phyloP scores from a whole-genome alignment of 2,797 vertebrate species.

The Urosaurus nigricauda region DNA sequence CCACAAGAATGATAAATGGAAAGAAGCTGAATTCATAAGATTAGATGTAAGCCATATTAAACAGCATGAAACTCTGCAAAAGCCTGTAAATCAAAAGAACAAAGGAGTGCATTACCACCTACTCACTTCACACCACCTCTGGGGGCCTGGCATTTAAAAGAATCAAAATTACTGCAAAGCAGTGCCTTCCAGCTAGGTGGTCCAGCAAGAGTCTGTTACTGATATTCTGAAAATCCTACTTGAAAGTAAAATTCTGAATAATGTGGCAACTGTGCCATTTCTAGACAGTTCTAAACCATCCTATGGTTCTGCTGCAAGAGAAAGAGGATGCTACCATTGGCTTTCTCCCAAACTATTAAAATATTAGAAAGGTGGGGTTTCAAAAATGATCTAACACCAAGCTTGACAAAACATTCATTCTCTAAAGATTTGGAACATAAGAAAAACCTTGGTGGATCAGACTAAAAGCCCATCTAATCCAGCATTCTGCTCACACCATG shows the following conservation, averaged over 20 bases:
- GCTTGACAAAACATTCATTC: no score
- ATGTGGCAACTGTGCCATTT: no score
- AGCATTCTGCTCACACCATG: background rate
- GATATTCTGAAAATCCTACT: background rate
- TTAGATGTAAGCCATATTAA: background rate
- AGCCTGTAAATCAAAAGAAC: background rate
- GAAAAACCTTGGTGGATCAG: background rate
- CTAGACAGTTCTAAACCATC: no score
- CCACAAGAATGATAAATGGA: background rate
- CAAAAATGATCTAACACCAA: no score
- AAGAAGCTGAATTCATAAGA: background rate
- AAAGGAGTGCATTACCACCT: background rate
- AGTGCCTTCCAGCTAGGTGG: background rate
- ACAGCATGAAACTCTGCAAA: background rate
- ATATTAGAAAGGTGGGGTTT: no score
- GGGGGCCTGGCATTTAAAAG: background rate
- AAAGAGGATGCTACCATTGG: no score
- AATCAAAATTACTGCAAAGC: background rate
- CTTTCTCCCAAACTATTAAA: no score
- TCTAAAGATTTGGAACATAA: no score
- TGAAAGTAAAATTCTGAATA: background rate
- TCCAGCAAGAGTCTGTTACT: background rate
- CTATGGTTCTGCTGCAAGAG: no score
- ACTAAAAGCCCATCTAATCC: background rate
- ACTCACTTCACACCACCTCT: background rate